These are phyloP conservation scores for Autographa pulchrina DNA, from an alignment of 2,888 invertebrate genomes.

Conservation along the genomic window DNA sequence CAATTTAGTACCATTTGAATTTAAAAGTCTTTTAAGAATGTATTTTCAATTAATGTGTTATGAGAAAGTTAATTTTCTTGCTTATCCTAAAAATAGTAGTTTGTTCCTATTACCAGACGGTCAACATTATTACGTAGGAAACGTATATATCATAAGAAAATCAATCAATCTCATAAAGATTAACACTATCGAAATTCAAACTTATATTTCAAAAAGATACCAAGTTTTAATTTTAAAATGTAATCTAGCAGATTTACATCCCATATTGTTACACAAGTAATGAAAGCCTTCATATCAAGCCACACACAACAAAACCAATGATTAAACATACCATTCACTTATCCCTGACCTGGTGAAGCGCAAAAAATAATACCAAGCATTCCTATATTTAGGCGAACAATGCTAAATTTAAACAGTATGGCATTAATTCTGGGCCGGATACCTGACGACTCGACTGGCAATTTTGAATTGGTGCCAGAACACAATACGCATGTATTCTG, in stretches of 20 bases:
- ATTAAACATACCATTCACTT: neutral
- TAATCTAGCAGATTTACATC: neutral
- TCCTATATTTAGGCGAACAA: slow-evolving; percentile 54
- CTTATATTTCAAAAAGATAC: neutral
- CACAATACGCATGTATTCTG: slow-evolving; percentile 56
- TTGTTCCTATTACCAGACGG: too few relatives aligned
- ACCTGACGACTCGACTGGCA: slow-evolving; percentile 64
- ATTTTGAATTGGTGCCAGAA: slow-evolving; percentile 67
- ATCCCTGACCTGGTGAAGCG: slow-evolving; percentile 29
- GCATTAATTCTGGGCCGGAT: slow-evolving; percentile 58
- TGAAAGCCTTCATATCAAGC: neutral
- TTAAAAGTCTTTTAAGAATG: too few relatives aligned
- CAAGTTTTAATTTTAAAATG: neutral
- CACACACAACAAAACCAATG: neutral
- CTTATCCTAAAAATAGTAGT: too few relatives aligned
- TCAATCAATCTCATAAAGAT: too few relatives aligned
- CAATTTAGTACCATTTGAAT: too few relatives aligned
- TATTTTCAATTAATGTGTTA: too few relatives aligned
- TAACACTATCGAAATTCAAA: neutral
- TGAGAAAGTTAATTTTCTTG: too few relatives aligned
- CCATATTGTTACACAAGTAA: neutral
- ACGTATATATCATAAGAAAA: too few relatives aligned
- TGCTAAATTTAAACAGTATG: slow-evolving; percentile 58
- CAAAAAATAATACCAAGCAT: slow-evolving; percentile 39
- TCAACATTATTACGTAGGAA: too few relatives aligned